Evolutionary conservation across 2,113 vertebrate genomes (phyloP), one percentile per base, ranked within the genome.

Genomic region (Dasyornis broadbenti): DNA sequence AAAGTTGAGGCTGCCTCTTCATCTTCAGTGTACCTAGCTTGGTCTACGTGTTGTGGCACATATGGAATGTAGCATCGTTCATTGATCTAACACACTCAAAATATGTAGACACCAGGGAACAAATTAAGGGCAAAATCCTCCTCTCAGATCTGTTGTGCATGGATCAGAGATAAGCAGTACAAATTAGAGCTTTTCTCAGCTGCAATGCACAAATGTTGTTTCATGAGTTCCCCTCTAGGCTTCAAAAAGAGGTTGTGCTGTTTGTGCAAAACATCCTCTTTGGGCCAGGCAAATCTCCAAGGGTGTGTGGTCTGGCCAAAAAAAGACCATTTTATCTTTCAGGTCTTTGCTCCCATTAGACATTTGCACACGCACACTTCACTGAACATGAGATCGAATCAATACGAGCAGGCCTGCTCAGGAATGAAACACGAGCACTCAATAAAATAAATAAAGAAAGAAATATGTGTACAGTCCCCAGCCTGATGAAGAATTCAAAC

Each of bases 91-190:
- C 79, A 90, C 72, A 44, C 72, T 90, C 56, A 89, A 96, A 95
- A 96, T 68, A 49, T 93, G 85, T 64, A 95, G 93, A 83, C 95
- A 95, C 90, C 65, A 92, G 95, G 92, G 95, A 97, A 94, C 86
- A 96, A 96, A 96, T 96, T 94, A 96, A 93, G 92, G 88, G 90
- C 88, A 94, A 95, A 97, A 96, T 90, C 92, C 72, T 95, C 61
- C 80, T 94, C 82, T 95, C 92, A 95, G 90, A 94, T 94, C 85
- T 86, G 88, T 45, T 96, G 86, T 86, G 77, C 64, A 52, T 81
- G 90, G 79, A 96, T 92, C 90, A 96, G 86, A 89, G 88, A 93
- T 89, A 96, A 94, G 88, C 90, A 96, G 88, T 60, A 90, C 90
- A 96, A 96, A 96, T 95, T 89, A 96, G 75, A 87, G 79, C 45